Base-by-base conservation (phyloP, 2,888 invertebrate genomes). In the Drosophila gaucha region DNA sequence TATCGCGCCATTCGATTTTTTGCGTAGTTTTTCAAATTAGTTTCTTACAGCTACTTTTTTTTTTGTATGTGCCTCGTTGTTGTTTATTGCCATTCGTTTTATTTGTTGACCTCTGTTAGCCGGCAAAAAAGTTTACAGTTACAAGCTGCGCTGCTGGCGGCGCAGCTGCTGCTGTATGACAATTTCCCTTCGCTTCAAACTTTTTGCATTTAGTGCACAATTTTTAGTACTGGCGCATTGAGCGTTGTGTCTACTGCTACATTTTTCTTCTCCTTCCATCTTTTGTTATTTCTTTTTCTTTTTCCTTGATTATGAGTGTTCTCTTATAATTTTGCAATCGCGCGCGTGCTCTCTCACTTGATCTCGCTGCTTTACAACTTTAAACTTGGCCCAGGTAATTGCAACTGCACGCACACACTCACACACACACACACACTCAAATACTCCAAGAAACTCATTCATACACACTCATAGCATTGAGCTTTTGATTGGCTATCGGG, bases 211-310 rank as follows among this genome's bases (percentile, higher is more conserved):
- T 63, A 74, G 74, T 67, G 70, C 62, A 64, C 31, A 74, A 47
- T 69, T 64, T 69, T 74, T 64, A 80, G 80, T 83, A 66, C 80
- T 67, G 63, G 24, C 72, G 67, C 67, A 72, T 72, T 67, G 66
- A 67, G 74, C 80, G 67, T 60, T 69, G 77, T 58, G 78, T 50
- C 58, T 52, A 67, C 72, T 79, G 38, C 28, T 54, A 26, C 41
- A 50, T 57, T 67, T 30, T 41, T 36, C 43, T 31, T 47, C 51
- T 28, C 44, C 20, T 22, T 39, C 5, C 30, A 30, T 30, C 30
- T 33, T 24, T 12, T 33, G n/a, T 54, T 51, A 6, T 5, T 44
- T 16, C 9, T 31, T 12, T 36, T 51, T 22, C 2, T 49, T 28
- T 39, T 46, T 24, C 16, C 33, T 16, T n/a, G 51, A 39, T 35